Conservation (phyloP, 2,113 vertebrate species). For the Uria aalge region DNA sequence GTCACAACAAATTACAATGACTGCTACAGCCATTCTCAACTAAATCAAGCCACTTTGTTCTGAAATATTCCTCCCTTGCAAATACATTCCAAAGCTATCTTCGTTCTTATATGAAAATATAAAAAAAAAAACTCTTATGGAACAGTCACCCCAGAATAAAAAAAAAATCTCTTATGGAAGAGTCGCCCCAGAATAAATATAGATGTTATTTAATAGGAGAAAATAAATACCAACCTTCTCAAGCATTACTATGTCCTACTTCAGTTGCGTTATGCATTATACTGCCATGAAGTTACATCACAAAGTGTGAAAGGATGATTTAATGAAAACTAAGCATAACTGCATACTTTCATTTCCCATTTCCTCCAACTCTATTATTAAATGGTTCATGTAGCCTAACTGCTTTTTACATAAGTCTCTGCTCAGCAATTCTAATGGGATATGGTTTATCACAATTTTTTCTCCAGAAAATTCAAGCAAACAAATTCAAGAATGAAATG, state of each 20-base stretch:
- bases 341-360: conserved; percentile 7
- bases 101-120: not conserved
- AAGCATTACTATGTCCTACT: not conserved
- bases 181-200: not conserved
- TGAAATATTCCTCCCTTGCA: not conserved
- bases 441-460: not conserved
- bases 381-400: conserved; percentile 12
- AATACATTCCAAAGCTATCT: not conserved
- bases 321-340: conserved; percentile 24
- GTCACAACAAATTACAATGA: conserved; percentile 46
- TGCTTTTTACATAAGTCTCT: conserved; percentile 12
- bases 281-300: not conserved
- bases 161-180: not conserved
- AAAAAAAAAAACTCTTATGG: not conserved
- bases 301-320: not conserved
- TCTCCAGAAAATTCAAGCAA: not conserved
- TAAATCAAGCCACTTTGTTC: not conserved
- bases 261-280: not conserved
- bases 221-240: not conserved
- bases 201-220: not conserved
- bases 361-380: conserved; percentile 19
- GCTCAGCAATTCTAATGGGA: not conserved
- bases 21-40: not conserved
- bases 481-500: not conserved
- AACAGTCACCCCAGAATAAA: no score